Percentiles rank a stretch among this genome's conserved stretches.
Evolutionary conservation across 2,113 vertebrate species (phyloP).

Genomic region (Campylomormyrus tamandua): DNA sequence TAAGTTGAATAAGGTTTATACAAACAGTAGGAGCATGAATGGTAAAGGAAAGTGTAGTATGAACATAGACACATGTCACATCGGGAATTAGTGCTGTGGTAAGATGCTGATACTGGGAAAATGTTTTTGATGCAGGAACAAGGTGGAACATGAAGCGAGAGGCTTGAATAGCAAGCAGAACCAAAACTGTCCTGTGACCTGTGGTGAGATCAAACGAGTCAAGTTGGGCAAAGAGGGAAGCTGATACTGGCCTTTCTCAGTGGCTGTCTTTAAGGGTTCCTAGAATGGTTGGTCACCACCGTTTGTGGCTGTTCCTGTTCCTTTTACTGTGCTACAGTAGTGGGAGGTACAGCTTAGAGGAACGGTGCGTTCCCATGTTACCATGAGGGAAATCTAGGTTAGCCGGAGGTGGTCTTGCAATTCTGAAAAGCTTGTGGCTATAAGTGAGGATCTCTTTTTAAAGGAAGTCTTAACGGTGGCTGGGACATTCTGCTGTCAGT

Average conservation of each 20-base stretch:
- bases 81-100: background rate
- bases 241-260: background rate
- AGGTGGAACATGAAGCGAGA: background rate
- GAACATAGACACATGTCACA: background rate
- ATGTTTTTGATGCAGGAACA: background rate
- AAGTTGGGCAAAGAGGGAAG: background rate
- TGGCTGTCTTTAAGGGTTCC: background rate
- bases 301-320: too few relatives aligned
- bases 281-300: background rate
- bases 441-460: too few relatives aligned
- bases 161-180: background rate
- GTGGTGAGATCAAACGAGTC: background rate
- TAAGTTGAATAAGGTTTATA: background rate
- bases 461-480: too few relatives aligned
- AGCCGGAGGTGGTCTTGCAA: too few relatives aligned
- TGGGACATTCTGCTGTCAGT: too few relatives aligned
- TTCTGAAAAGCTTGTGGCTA: too few relatives aligned
- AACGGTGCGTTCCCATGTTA: too few relatives aligned
- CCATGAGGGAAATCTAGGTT: too few relatives aligned
- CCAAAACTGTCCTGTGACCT: background rate
- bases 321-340: too few relatives aligned
- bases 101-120: background rate
- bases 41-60: background rate
- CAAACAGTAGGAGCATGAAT: background rate
- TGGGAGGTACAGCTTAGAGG: too few relatives aligned